A percentile compares a stretch with the other conserved stretches of the same genome.
Evolutionary conservation across 2,888 invertebrate genomes (phyloP).

Genomic region (Orchesellides sinensis): DNA sequence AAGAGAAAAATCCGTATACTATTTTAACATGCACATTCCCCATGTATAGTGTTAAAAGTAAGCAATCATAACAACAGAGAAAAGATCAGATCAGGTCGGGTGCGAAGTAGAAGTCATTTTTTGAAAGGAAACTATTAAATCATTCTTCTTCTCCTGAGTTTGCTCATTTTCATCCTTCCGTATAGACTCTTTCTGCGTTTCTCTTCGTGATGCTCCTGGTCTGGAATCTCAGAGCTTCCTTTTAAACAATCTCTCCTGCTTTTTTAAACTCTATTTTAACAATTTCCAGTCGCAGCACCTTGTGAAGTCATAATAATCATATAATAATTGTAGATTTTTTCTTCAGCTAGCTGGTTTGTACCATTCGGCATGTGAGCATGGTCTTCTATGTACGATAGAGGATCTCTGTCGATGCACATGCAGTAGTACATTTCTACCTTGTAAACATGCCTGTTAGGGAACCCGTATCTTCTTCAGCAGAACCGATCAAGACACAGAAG

Average conservation of each 20-base stretch:
- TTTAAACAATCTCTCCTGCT: not conserved
- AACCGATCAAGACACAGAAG: no score
- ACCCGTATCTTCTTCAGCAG: no score
- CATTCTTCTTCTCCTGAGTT: conserved; percentile 41
- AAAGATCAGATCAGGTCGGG: conserved; percentile 35
- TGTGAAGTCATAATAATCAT: conserved; percentile 53
- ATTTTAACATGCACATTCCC: not conserved
- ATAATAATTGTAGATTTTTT: conserved; percentile 39
- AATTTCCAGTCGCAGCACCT: conserved; percentile 44
- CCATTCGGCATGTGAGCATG: conserved; percentile 10
- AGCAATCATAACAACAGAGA: conserved; percentile 41
- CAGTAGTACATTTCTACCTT: conserved; percentile 6
- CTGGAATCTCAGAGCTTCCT: not conserved
- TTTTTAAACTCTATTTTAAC: not conserved
- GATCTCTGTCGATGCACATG: no score
- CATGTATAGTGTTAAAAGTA: no score
- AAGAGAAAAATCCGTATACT: not conserved
- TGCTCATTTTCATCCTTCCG: conserved; percentile 18
- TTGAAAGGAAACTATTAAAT: conserved; percentile 59
- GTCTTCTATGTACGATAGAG: no score
- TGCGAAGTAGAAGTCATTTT: conserved; percentile 58
- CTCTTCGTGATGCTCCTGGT: no score
- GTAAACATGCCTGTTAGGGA: no score
- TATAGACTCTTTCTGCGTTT: not conserved
- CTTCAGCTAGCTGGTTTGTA: conserved; percentile 6